Evolutionary conservation across 1,140 invertebrate genomes (phyloP).

Genomic region (Ephestia elutella): DNA sequence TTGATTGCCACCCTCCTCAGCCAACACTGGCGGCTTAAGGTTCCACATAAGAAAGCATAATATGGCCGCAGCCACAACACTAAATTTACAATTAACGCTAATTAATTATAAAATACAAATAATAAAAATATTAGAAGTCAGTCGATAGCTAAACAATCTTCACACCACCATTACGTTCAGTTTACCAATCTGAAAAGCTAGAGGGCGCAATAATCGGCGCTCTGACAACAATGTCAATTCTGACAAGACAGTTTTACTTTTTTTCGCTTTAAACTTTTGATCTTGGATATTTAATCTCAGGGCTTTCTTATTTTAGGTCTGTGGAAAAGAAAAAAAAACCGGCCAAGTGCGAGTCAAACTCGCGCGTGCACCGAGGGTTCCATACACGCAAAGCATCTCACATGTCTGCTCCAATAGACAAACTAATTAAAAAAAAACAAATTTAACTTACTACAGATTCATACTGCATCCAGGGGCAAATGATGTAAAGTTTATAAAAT

Average conservation of each 20-base stretch:
- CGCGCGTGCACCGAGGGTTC: too few species aligned
- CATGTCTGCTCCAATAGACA: too few species aligned
- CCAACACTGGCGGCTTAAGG: conserved; percentile 75
- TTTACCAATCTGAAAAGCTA: conserved; percentile 32
- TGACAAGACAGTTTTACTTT: neutral
- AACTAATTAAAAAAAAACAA: too few species aligned
- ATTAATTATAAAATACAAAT: conserved; percentile 61
- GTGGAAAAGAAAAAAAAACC: too few species aligned
- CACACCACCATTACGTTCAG: conserved; percentile 59
- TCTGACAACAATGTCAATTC: conserved; percentile 66
- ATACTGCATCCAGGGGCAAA: too few species aligned
- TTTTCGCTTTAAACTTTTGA: conserved; percentile 76
- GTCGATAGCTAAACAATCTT: conserved; percentile 48
- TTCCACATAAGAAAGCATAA: conserved; percentile 81
- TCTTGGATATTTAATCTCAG: too few species aligned
- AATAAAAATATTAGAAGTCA: conserved; percentile 64
- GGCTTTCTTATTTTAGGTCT: neutral
- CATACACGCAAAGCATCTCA: too few species aligned
- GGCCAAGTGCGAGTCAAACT: too few species aligned
- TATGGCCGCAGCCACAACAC: conserved; percentile 71
- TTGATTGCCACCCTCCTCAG: conserved; percentile 73
- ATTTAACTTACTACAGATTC: too few species aligned
- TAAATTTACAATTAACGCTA: conserved; percentile 51
- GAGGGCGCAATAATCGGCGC: conserved; percentile 39
- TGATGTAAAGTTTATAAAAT: too few species aligned